These are phyloP conservation scores for Pomacea canaliculata DNA, from an alignment of 2,888 invertebrate genomes.

Conservation along the genomic window DNA sequence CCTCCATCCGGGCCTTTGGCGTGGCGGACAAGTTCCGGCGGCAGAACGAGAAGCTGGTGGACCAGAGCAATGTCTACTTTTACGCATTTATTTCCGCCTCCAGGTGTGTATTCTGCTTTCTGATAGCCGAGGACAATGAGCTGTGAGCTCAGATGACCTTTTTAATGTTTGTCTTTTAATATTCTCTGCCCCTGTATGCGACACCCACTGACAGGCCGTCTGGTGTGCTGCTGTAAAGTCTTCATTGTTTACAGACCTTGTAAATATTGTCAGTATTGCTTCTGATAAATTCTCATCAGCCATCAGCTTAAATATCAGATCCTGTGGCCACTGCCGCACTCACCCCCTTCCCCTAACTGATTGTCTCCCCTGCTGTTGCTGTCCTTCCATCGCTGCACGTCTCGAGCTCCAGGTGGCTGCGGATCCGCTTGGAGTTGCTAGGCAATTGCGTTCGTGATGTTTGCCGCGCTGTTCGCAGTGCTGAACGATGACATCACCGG, in stretches of 20 bases:
- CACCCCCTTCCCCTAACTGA: no score
- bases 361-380: no score
- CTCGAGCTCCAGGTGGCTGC: constrained; percentile 63
- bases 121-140: background rate
- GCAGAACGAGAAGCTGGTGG: constrained; percentile 47
- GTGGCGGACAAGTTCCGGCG: constrained; percentile 42
- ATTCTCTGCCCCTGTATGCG: background rate
- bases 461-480: constrained; percentile 67
- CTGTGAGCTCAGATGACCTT: background rate
- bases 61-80: constrained; percentile 78
- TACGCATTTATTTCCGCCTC: constrained; percentile 46
- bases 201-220: no score
- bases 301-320: no score
- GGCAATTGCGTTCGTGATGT: constrained; percentile 63
- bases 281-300: no score
- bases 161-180: background rate
- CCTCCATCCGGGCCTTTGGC: constrained; percentile 57
- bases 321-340: no score
- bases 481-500: constrained; percentile 54
- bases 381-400: background rate
- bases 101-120: constrained; percentile 25
- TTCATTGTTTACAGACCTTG: no score
- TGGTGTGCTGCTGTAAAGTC: no score
- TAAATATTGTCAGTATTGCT: no score
- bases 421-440: constrained; percentile 65